Conservation (phyloP, 2,797 vertebrate species). For the Sebastes taczanowskii region DNA sequence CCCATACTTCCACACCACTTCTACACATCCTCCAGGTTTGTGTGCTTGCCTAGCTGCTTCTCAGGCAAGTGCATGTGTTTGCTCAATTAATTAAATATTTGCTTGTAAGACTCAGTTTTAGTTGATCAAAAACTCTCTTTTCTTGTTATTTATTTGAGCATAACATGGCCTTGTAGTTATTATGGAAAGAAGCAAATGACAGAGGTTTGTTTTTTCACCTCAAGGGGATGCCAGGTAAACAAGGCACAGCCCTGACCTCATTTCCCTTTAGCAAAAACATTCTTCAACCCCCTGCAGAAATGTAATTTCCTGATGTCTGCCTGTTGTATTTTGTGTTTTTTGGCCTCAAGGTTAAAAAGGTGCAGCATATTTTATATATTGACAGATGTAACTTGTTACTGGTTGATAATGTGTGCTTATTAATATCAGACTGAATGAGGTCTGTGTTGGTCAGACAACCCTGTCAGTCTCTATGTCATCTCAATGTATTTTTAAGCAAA, state of each 20-base stretch:
- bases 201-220: slow-evolving; percentile 20
- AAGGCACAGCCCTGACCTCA: slow-evolving; percentile 7
- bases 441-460: background rate
- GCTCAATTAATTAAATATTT: background rate
- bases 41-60: background rate
- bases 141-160: background rate
- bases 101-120: background rate
- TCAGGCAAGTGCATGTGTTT: background rate
- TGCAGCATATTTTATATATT: background rate
- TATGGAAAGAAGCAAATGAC: background rate
- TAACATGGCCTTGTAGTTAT: background rate
- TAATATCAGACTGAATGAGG: background rate
- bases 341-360: background rate
- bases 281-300: background rate
- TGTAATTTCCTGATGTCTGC: slow-evolving; percentile 53
- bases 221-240: slow-evolving; percentile 8
- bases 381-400: slow-evolving; percentile 1
- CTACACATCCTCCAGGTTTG: background rate
- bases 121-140: background rate
- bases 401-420: slow-evolving; percentile 7
- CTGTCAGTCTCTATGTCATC: background rate
- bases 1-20: slow-evolving; percentile 14
- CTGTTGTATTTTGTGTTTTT: background rate
- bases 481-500: background rate
- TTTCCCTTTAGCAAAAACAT: slow-evolving; percentile 4